Evolutionary conservation across 2,888 invertebrate genomes (phyloP).

Genomic region (Tetragonula carbonaria): DNA sequence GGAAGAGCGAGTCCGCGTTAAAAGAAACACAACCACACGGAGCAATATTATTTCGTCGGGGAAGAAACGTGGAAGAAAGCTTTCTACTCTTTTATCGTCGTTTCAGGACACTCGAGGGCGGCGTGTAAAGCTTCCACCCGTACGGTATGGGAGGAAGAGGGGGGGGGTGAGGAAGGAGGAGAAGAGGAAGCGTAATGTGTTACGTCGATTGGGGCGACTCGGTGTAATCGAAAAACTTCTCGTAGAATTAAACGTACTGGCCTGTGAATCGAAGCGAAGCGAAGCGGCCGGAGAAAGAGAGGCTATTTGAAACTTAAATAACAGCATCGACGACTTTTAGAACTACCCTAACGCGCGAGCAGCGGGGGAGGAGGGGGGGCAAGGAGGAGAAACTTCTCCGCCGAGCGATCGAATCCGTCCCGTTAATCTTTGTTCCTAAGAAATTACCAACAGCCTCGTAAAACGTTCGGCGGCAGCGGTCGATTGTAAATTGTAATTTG

Average conservation of each 20-base stretch:
- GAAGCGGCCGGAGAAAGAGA: not conserved
- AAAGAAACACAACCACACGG: not conserved
- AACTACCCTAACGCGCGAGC: conserved; percentile 25
- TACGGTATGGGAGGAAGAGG: not conserved
- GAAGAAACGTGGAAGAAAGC: conserved; percentile 22
- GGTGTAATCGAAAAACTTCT: conserved; percentile 55
- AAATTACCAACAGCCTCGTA: conserved; percentile 26
- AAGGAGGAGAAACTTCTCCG: conserved; percentile 3
- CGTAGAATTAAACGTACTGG: conserved; percentile 49
- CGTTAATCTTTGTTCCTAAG: conserved; percentile 13
- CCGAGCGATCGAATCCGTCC: not conserved
- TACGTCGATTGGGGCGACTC: conserved; percentile 49
- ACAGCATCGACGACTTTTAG: conserved; percentile 45
- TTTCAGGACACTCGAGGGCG: conserved; percentile 27
- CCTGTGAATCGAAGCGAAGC: not conserved
- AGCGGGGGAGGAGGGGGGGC: not conserved
- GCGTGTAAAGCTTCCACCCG: conserved; percentile 12
- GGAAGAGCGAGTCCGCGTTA: not conserved
- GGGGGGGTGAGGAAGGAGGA: no score
- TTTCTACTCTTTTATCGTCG: conserved; percentile 33
- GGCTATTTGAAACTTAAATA: conserved; percentile 59
- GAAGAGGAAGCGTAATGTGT: conserved; percentile 26
- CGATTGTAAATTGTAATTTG: conserved; percentile 23
- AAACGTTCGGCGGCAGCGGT: not conserved
- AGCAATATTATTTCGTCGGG: conserved; percentile 39